phyloP scores from a whole-genome alignment of 2,888 invertebrate species.

The Caenorhabditis doughertyi region DNA sequence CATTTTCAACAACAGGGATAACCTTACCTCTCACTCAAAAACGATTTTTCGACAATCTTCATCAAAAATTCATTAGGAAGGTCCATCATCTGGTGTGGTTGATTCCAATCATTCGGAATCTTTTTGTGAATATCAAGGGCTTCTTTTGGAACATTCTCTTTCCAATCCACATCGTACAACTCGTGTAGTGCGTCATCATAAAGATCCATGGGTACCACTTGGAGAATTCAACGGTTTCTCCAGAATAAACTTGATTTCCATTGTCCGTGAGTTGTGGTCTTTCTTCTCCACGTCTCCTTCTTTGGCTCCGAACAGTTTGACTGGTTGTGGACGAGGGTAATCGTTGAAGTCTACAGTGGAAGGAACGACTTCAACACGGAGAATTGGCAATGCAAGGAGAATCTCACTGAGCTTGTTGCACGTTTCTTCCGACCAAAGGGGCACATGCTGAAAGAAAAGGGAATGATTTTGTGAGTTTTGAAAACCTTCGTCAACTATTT shows the following conservation, averaged over 20 bases:
- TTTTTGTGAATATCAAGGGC: constrained; percentile 8
- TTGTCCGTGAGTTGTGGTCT: background rate
- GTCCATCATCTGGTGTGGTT: too few species aligned
- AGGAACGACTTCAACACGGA: constrained; percentile 33
- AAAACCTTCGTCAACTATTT: too few species aligned
- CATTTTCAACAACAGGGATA: too few species aligned
- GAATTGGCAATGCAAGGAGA: constrained; percentile 14
- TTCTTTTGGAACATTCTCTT: background rate
- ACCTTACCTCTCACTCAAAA: too few species aligned
- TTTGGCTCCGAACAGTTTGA: constrained; percentile 34
- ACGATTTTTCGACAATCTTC: too few species aligned
- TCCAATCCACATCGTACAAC: constrained; percentile 13
- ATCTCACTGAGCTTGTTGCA: constrained; percentile 45
- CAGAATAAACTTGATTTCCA: background rate
- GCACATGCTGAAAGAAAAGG: constrained; percentile 19
- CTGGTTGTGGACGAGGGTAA: constrained; percentile 39
- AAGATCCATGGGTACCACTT: constrained; percentile 1
- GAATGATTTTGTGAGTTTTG: background rate
- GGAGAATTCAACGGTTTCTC: background rate
- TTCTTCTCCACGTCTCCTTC: background rate
- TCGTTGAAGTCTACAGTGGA: constrained; percentile 56
- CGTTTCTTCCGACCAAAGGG: constrained; percentile 23
- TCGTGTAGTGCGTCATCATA: constrained; percentile 44
- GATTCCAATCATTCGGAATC: constrained; percentile 47
- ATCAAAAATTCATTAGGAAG: too few species aligned